A percentile compares a stretch with the other conserved stretches of the same genome.
Conservation (phyloP, 2,888 invertebrate species). For the Scaptomyza flava region DNA sequence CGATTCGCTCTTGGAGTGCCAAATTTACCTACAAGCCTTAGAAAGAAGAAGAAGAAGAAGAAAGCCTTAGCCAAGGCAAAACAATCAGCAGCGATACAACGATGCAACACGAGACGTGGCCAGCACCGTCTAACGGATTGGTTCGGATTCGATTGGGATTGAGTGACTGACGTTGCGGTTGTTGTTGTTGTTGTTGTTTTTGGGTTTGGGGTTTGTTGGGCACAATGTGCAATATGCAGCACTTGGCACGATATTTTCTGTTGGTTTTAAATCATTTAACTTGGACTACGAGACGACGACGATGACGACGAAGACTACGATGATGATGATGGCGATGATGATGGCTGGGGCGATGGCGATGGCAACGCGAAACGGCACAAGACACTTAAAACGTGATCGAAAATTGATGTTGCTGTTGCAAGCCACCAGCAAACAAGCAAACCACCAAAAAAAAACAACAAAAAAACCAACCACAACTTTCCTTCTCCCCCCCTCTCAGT, state of each 20-base stretch:
- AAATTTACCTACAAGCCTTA: conserved; percentile 57
- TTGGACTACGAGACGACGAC: conserved; percentile 58
- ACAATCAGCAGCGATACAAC: conserved; percentile 32
- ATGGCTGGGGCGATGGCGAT: conserved; percentile 44
- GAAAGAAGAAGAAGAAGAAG: conserved; percentile 5
- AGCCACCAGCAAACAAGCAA: conserved; percentile 42
- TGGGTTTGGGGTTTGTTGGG: conserved; percentile 25
- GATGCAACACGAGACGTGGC: conserved; percentile 52
- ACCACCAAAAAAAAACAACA: conserved; percentile 44
- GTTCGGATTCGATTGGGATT: conserved; percentile 53
- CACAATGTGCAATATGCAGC: conserved; percentile 75
- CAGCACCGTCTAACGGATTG: conserved; percentile 67
- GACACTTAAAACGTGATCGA: conserved; percentile 81
- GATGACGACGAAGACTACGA: conserved; percentile 28
- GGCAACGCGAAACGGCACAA: conserved; percentile 65
- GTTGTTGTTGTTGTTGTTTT: conserved; percentile 44
- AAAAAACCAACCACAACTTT: conserved; percentile 28
- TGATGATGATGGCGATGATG: conserved; percentile 39
- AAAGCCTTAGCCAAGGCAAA: conserved; percentile 11
- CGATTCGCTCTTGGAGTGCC: conserved; percentile 42
- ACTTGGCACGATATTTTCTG: conserved; percentile 79
- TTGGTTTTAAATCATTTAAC: conserved; percentile 80
- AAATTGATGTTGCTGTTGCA: conserved; percentile 72
- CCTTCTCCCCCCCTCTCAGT: not conserved
- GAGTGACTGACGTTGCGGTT: conserved; percentile 62